phyloP scores from a whole-genome alignment of 2,113 vertebrate species.

The Strix aluco region DNA sequence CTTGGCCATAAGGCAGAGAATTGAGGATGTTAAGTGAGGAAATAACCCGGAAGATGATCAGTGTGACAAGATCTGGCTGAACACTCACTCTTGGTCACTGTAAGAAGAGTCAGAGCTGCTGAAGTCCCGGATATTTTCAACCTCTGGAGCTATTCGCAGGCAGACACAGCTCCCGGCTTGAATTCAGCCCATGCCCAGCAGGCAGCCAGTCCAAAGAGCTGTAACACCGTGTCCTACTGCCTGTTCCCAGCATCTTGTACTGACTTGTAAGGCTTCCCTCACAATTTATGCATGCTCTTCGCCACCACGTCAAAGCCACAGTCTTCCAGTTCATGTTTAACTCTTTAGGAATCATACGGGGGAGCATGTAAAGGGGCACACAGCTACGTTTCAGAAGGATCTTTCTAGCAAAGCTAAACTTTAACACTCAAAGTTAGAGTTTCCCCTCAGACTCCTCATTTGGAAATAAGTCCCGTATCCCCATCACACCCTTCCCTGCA shows the following conservation, averaged over 20 bases:
- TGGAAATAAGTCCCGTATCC: background rate
- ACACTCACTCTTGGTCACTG: background rate
- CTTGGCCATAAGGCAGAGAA: background rate
- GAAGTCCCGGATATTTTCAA: background rate
- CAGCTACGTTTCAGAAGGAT: background rate
- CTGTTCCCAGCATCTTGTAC: background rate
- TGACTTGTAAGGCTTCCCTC: background rate
- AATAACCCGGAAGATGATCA: background rate
- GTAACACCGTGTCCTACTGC: background rate
- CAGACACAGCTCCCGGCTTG: background rate
- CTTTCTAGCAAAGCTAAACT: background rate
- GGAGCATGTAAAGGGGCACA: rapidly evolving
- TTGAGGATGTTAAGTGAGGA: background rate
- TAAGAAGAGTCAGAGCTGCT: background rate
- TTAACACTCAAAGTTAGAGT: background rate
- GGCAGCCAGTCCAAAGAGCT: background rate
- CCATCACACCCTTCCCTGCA: background rate
- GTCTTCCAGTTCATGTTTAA: background rate
- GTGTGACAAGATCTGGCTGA: background rate
- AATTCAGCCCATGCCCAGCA: background rate
- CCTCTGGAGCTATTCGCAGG: background rate
- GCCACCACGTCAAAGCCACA: background rate
- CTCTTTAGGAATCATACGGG: background rate
- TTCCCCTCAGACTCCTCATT: background rate
- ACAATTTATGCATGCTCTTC: background rate